Conservation (phyloP, 2,797 vertebrate genomes). For the Enteromius thamalakanensis region DNA sequence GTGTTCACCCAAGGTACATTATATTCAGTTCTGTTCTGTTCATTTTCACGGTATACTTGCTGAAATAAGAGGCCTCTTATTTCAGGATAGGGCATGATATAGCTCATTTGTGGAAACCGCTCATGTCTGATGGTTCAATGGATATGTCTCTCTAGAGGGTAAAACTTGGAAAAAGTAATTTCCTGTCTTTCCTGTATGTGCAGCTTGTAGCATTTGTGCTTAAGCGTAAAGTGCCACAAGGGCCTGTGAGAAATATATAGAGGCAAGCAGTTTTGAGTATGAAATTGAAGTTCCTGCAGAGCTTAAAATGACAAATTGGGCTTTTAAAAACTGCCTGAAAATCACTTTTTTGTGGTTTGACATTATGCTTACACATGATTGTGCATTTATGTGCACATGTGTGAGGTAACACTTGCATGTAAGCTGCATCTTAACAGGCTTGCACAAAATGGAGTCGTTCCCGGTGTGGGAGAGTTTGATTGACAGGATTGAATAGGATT, state of each 20-base stretch:
- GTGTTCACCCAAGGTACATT: conserved; percentile 23
- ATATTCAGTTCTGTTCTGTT: conserved; percentile 29
- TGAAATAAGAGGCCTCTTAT: conserved; percentile 44
- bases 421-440: conserved; percentile 28
- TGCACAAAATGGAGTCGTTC: conserved; percentile 52
- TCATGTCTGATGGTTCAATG: conserved; percentile 46
- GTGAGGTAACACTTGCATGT: background rate
- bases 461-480: conserved; percentile 49
- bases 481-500: conserved; percentile 54
- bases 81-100: conserved; percentile 43
- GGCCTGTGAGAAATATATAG: conserved; percentile 37
- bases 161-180: conserved; percentile 49
- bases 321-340: background rate
- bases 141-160: conserved; percentile 51
- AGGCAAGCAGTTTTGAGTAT: background rate
- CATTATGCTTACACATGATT: conserved; percentile 1
- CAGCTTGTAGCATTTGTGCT: conserved; percentile 27
- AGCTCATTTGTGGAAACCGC: conserved; percentile 52
- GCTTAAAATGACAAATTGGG: conserved; percentile 11
- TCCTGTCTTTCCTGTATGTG: conserved; percentile 47
- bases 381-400: conserved; percentile 37
- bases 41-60: conserved; percentile 18
- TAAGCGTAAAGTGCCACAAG: conserved; percentile 40
- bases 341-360: background rate
- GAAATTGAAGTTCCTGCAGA: conserved; percentile 16